Evolutionary conservation across 2,797 vertebrate species (phyloP).

Genomic region (Corythornis leucogaster): DNA sequence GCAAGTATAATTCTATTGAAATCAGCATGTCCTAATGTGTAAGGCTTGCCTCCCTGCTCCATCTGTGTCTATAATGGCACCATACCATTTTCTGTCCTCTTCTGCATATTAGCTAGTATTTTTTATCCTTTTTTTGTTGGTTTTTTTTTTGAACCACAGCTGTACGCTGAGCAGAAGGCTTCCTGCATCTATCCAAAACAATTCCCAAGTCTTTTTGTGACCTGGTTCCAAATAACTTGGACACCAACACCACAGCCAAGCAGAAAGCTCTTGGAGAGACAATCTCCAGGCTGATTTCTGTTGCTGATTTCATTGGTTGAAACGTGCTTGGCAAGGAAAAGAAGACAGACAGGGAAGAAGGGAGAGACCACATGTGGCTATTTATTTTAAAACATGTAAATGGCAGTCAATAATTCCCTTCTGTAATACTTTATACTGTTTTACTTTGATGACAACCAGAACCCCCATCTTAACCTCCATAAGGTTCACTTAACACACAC

Average conservation of each 20-base stretch:
- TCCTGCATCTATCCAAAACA: neutral
- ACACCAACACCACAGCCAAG: neutral
- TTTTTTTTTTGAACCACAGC: neutral
- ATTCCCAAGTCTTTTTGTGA: conserved; percentile 12
- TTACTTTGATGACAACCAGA: neutral
- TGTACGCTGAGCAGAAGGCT: conserved; percentile 2
- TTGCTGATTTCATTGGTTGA: neutral
- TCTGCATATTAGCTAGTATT: neutral
- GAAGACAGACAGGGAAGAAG: neutral
- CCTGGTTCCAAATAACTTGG: conserved; percentile 11
- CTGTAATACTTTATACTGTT: neutral
- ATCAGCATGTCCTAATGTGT: conserved; percentile 1
- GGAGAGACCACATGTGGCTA: neutral
- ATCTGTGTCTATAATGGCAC: neutral
- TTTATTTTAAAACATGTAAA: conserved; percentile 16
- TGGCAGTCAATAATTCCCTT: neutral
- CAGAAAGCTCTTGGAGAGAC: neutral
- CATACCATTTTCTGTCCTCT: conserved; percentile 8
- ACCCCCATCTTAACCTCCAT: neutral
- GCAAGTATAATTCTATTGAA: neutral
- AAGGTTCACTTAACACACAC: neutral
- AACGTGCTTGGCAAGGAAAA: neutral
- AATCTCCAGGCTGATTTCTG: neutral
- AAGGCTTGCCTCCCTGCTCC: neutral
- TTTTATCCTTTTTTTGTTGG: neutral